These are phyloP conservation scores for Panurus biarmicus DNA, from an alignment of 2,113 vertebrate species.

Conservation along the genomic window DNA sequence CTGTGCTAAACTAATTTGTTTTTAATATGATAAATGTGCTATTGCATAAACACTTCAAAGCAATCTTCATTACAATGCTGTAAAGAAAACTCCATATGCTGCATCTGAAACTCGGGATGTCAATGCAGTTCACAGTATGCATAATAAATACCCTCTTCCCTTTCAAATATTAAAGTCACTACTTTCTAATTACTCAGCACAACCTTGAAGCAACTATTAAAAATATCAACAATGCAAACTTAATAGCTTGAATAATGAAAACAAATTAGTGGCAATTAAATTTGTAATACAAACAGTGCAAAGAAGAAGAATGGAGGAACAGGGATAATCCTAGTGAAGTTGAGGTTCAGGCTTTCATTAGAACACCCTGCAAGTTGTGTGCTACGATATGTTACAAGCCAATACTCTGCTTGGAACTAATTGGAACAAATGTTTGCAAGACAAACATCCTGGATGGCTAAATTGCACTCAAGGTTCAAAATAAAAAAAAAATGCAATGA, in stretches of 20 bases:
- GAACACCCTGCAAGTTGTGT: neutral
- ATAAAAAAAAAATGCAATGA: neutral
- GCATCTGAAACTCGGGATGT: constrained; percentile 53
- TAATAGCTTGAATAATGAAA: constrained; percentile 45
- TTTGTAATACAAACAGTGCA: constrained; percentile 56
- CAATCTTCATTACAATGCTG: constrained; percentile 56
- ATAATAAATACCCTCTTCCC: constrained; percentile 75
- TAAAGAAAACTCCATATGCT: constrained; percentile 49
- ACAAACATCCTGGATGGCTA: neutral
- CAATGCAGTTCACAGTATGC: constrained; percentile 76
- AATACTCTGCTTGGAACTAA: neutral
- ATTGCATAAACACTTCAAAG: constrained; percentile 66
- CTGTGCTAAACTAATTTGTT: constrained; percentile 59
- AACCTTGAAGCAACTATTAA: constrained; percentile 66
- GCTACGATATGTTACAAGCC: neutral
- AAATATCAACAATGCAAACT: constrained; percentile 34
- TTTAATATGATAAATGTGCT: constrained; percentile 54
- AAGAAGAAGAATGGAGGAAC: constrained; percentile 1
- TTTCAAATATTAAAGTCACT: constrained; percentile 58
- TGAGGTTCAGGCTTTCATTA: neutral
- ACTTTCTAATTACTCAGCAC: constrained; percentile 56
- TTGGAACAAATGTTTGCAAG: neutral
- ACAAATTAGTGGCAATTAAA: constrained; percentile 51
- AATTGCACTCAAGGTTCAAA: constrained; percentile 20
- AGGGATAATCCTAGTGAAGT: constrained; percentile 8